Evolutionary conservation across 1,140 invertebrate genomes (phyloP).

Genomic region (Cydia splendana): DNA sequence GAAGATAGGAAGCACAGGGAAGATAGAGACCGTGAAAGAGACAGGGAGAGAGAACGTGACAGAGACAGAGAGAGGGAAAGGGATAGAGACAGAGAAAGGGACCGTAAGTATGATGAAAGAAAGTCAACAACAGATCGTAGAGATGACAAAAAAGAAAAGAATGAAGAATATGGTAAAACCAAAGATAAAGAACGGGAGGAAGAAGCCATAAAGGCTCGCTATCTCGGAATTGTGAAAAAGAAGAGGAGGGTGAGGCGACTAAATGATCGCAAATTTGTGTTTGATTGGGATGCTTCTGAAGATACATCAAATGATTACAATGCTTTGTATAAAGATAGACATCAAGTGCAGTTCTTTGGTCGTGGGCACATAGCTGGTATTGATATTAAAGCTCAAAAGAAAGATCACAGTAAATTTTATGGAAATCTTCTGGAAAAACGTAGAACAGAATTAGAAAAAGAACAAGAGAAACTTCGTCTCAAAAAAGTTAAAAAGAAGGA

Average conservation of each 20-base stretch:
- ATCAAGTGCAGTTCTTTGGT: slow-evolving; percentile 98
- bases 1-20: slow-evolving; percentile 69
- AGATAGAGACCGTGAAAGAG: slow-evolving; percentile 54
- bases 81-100: slow-evolving; percentile 66
- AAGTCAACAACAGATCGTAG: slow-evolving; percentile 59
- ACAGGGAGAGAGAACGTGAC: slow-evolving; percentile 66
- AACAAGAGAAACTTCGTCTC: slow-evolving; percentile 96
- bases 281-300: slow-evolving; percentile 99
- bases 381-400: slow-evolving; percentile 98
- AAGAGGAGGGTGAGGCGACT: slow-evolving; percentile 94
- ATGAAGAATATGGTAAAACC: slow-evolving; percentile 81
- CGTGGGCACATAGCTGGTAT: slow-evolving; percentile 98
- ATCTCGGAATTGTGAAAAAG: slow-evolving; percentile 96
- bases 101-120: slow-evolving; percentile 68
- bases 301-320: slow-evolving; percentile 99
- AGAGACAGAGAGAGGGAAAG: slow-evolving; percentile 59
- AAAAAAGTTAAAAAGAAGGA: slow-evolving; percentile 97
- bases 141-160: slow-evolving; percentile 74
- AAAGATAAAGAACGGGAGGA: slow-evolving; percentile 96
- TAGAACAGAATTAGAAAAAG: slow-evolving; percentile 97
- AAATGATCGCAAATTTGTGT: slow-evolving; percentile 99
- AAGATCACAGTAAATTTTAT: slow-evolving; percentile 99
- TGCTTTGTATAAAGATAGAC: slow-evolving; percentile 96
- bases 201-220: slow-evolving; percentile 96
- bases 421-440: slow-evolving; percentile 97